Evolutionary conservation across 2,797 vertebrate genomes (phyloP).

Genomic region (Anabas testudineus): DNA sequence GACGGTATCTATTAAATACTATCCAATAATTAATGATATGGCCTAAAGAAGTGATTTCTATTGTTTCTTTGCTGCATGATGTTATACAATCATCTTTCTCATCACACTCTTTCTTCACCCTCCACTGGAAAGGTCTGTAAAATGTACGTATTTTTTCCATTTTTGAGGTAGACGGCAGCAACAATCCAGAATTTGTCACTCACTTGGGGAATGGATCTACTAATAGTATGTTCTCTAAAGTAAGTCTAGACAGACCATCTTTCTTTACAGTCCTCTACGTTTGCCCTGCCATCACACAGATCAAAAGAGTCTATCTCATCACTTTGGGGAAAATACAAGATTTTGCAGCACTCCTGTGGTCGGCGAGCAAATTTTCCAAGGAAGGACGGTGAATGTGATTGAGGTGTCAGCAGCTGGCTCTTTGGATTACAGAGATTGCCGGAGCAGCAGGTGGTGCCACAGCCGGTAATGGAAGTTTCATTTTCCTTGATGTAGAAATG

Average conservation of each 20-base stretch:
- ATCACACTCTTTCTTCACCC: neutral
- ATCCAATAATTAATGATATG: neutral
- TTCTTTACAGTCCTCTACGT: slow-evolving; percentile 30
- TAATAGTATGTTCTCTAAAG: slow-evolving; percentile 37
- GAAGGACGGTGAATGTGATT: slow-evolving; percentile 76
- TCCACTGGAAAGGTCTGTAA: slow-evolving; percentile 2
- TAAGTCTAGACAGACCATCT: slow-evolving; percentile 30
- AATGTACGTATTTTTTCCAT: slow-evolving; percentile 7
- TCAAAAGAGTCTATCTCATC: slow-evolving; percentile 55
- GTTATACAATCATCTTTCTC: slow-evolving; percentile 8
- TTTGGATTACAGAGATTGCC: slow-evolving; percentile 77
- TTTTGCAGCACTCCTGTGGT: slow-evolving; percentile 44
- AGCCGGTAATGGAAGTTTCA: slow-evolving; percentile 82
- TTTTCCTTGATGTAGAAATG: slow-evolving; percentile 77
- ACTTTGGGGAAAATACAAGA: slow-evolving; percentile 52
- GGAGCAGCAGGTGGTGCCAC: slow-evolving; percentile 78
- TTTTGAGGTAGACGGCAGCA: slow-evolving; percentile 5
- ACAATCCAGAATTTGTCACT: slow-evolving; percentile 23
- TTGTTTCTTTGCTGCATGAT: slow-evolving; percentile 1
- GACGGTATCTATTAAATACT: slow-evolving; percentile 1
- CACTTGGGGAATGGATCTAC: slow-evolving; percentile 31
- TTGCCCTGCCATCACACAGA: slow-evolving; percentile 37
- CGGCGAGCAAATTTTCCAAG: slow-evolving; percentile 54
- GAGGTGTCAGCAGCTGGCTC: slow-evolving; percentile 81
- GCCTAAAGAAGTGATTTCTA: neutral